Conservation (phyloP, 1,140 invertebrate genomes). For the Lepidurus couesii region DNA sequence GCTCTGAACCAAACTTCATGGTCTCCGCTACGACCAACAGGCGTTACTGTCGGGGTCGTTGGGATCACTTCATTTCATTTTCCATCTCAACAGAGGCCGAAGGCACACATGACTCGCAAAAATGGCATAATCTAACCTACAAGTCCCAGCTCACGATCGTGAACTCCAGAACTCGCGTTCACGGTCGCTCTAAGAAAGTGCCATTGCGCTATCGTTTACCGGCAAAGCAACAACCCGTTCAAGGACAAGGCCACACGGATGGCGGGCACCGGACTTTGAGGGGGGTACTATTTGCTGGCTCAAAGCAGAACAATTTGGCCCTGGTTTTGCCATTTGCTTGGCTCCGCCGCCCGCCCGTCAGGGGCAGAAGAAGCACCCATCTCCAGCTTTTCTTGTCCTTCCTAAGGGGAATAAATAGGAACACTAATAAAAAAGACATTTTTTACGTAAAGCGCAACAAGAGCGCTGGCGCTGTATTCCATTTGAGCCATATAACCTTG, state of each 20-base stretch:
- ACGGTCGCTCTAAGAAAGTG: background rate
- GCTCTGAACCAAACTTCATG: background rate
- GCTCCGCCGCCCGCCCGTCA: background rate
- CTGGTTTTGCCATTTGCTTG: background rate
- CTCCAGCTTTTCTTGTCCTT: background rate
- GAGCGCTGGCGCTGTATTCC: background rate
- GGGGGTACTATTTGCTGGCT: background rate
- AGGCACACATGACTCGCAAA: slow-evolving; percentile 10
- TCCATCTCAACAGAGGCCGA: background rate
- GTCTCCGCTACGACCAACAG: slow-evolving; percentile 16
- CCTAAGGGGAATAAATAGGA: background rate
- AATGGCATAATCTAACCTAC: background rate
- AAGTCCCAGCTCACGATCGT: background rate
- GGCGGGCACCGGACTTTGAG: background rate
- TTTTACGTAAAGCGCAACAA: background rate
- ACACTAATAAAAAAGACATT: background rate
- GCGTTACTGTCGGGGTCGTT: background rate
- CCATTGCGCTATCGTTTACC: slow-evolving; percentile 14
- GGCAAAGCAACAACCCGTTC: background rate
- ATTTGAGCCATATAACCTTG: background rate
- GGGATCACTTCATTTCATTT: background rate
- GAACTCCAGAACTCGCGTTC: background rate
- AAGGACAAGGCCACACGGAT: slow-evolving; percentile 3
- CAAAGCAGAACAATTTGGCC: background rate
- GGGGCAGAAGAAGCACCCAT: background rate